Evolutionary conservation across 2,888 invertebrate species (phyloP).

Genomic region (Hirtodrosophila cameraria): DNA sequence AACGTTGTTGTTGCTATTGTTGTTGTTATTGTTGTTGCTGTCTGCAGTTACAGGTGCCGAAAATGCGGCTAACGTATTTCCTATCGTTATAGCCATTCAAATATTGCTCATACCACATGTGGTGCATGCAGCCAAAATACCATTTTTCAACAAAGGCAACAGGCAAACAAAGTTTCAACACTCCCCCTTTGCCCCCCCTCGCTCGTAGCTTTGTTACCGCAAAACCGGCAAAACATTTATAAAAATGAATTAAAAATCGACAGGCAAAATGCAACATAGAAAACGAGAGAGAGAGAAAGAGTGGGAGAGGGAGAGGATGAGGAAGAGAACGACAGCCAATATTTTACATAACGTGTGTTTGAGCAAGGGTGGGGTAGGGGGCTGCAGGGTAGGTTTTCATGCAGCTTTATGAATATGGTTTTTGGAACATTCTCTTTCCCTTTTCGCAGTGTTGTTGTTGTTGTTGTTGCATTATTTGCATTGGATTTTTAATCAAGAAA

Average conservation of each 20-base stretch:
- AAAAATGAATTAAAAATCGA: conserved; percentile 74
- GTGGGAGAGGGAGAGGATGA: too few species aligned
- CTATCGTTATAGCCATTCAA: conserved; percentile 18
- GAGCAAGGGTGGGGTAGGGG: neutral
- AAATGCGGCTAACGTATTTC: conserved; percentile 34
- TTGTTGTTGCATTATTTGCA: conserved; percentile 67
- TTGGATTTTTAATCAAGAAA: conserved; percentile 75
- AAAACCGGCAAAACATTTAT: conserved; percentile 71
- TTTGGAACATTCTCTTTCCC: neutral
- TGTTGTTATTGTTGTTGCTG: conserved; percentile 12
- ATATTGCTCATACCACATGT: conserved; percentile 62
- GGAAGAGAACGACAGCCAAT: conserved; percentile 48
- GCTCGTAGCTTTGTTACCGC: conserved; percentile 29
- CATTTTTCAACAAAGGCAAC: conserved; percentile 17
- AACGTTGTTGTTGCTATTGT: conserved; percentile 6
- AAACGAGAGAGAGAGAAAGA: too few species aligned
- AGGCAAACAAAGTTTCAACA: conserved; percentile 13
- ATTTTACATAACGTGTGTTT: conserved; percentile 44
- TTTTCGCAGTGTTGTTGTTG: conserved; percentile 9
- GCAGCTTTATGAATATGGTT: conserved; percentile 44
- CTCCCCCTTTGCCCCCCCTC: neutral
- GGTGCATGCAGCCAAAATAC: conserved; percentile 6
- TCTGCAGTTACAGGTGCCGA: conserved; percentile 58
- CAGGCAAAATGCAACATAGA: conserved; percentile 60
- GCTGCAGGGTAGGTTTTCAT: conserved; percentile 1